Conservation (phyloP, 2,797 vertebrate species). For the Enteromius thamalakanensis region DNA sequence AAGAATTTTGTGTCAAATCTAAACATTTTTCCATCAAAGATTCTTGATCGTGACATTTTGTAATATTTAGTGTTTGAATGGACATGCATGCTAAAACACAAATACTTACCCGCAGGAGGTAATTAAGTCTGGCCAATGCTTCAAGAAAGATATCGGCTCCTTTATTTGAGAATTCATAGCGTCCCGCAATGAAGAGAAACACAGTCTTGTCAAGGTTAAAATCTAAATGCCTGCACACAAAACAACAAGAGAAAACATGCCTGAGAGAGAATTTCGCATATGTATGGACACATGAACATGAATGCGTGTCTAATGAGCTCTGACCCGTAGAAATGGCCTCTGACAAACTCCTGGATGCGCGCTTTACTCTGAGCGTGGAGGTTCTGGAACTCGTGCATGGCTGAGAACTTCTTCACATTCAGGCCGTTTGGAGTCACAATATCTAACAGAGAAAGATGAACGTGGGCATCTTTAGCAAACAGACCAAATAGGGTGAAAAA, state of each 20-base stretch:
- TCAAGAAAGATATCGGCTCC: slow-evolving; percentile 92
- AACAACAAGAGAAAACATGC: not conserved
- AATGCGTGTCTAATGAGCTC: slow-evolving; percentile 14
- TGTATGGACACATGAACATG: not conserved
- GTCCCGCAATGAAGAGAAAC: slow-evolving; percentile 93
- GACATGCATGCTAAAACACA: not conserved
- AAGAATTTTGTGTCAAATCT: not conserved
- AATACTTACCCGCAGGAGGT: slow-evolving; percentile 84
- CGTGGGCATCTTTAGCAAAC: not conserved
- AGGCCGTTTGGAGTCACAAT: slow-evolving; percentile 90
- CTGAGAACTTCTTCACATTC: slow-evolving; percentile 95
- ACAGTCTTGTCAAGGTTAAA: slow-evolving; percentile 93
- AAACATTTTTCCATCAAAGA: not conserved
- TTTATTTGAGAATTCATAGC: slow-evolving; percentile 95
- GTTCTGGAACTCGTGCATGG: slow-evolving; percentile 96
- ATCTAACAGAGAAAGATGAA: slow-evolving; percentile 70
- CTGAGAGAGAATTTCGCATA: not conserved
- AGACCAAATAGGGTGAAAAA: not conserved
- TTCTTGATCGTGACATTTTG: not conserved
- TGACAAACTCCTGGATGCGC: slow-evolving; percentile 92
- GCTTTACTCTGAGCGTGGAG: slow-evolving; percentile 93
- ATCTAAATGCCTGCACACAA: slow-evolving; percentile 82
- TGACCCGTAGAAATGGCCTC: slow-evolving; percentile 94
- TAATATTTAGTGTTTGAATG: not conserved
- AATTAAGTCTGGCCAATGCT: slow-evolving; percentile 90